Conservation (phyloP, 1,140 invertebrate genomes). For the Scaptomyza hsui region DNA sequence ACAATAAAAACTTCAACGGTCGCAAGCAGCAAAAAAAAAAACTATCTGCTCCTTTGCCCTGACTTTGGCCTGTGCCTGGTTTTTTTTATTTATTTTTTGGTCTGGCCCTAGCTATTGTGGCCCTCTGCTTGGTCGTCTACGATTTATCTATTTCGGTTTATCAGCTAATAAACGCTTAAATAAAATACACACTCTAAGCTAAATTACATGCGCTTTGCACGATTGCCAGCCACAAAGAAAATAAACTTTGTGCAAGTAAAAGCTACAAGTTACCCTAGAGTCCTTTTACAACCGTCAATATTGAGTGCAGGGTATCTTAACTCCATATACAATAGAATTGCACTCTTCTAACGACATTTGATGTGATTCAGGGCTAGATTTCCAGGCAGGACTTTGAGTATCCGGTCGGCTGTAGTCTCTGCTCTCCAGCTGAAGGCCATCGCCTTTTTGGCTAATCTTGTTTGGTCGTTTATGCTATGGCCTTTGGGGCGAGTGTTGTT, state of each 20-base stretch:
- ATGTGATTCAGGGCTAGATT: slow-evolving; percentile 44
- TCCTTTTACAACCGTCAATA: background rate
- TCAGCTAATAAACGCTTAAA: slow-evolving; percentile 83
- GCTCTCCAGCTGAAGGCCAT: slow-evolving; percentile 36
- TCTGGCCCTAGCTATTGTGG: background rate
- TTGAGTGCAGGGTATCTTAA: background rate
- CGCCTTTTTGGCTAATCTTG: slow-evolving; percentile 68
- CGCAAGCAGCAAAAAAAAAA: background rate
- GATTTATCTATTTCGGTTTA: slow-evolving; percentile 81
- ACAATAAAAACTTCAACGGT: slow-evolving; percentile 74
- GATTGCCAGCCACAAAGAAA: slow-evolving; percentile 36
- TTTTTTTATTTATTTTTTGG: background rate
- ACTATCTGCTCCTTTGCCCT: background rate
- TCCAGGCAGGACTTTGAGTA: background rate
- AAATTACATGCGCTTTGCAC: slow-evolving; percentile 73
- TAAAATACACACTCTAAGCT: slow-evolving; percentile 81
- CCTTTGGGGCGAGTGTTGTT: slow-evolving; percentile 60
- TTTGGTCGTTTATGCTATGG: slow-evolving; percentile 55
- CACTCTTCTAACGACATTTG: slow-evolving; percentile 74
- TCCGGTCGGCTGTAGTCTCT: background rate
- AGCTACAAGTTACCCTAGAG: slow-evolving; percentile 23
- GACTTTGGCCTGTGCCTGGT: background rate
- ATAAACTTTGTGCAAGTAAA: slow-evolving; percentile 16
- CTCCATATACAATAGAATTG: slow-evolving; percentile 26
- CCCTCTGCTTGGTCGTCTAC: slow-evolving; percentile 26